phyloP scores from a whole-genome alignment of 2,797 vertebrate genomes.

The Poecilia picta region DNA sequence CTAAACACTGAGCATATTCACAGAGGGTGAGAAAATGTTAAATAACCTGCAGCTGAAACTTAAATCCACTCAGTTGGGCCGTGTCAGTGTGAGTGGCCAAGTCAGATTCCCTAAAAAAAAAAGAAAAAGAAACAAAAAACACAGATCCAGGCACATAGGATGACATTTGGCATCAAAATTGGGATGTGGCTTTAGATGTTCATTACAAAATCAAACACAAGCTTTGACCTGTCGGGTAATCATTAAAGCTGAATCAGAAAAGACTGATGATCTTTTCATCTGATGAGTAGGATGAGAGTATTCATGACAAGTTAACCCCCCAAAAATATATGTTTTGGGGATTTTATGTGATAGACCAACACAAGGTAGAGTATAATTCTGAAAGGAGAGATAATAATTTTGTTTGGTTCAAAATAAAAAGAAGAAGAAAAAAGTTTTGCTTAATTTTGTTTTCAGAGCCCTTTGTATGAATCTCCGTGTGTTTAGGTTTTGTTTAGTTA shows the following conservation, averaged over 20 bases:
- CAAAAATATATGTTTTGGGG: neutral
- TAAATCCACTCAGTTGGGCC: neutral
- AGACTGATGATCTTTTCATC: too few relatives aligned
- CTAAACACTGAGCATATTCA: constrained; percentile 50
- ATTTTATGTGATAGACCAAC: neutral
- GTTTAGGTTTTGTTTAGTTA: neutral
- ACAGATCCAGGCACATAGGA: constrained; percentile 14
- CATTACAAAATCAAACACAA: constrained; percentile 20
- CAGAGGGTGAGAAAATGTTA: constrained; percentile 27
- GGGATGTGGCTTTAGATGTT: constrained; percentile 5
- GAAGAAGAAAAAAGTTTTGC: neutral
- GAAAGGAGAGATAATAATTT: neutral
- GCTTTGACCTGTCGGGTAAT: constrained; percentile 9
- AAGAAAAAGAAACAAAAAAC: neutral
- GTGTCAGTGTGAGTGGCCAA: constrained; percentile 15
- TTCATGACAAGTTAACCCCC: neutral
- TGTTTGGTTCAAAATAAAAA: neutral
- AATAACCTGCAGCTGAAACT: constrained; percentile 15
- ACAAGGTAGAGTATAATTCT: neutral
- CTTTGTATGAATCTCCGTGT: neutral
- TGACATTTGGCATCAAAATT: neutral
- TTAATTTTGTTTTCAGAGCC: neutral
- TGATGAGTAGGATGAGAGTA: too few relatives aligned
- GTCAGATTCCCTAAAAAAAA: constrained; percentile 14
- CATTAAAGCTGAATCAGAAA: constrained; percentile 3